Percentiles rank a stretch among this genome's conserved stretches.
These are phyloP conservation scores for Schizothorax lantsangensis DNA, from an alignment of 2,797 vertebrate genomes.

Conservation along the genomic window DNA sequence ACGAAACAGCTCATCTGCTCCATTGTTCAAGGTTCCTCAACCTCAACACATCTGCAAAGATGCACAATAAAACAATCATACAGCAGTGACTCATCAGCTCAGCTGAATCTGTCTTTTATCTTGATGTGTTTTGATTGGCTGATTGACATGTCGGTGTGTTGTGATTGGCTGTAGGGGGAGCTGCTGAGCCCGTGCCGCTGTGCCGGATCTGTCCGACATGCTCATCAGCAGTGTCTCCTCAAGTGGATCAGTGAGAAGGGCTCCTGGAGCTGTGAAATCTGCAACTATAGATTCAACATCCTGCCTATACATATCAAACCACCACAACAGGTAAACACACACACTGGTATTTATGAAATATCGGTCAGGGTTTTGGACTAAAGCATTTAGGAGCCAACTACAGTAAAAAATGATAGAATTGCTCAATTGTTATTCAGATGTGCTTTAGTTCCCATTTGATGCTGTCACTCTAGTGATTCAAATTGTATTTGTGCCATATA, in stretches of 20 bases:
- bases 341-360: background rate
- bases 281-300: slow-evolving; percentile 94
- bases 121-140: background rate
- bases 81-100: background rate
- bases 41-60: background rate
- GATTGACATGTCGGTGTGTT: background rate
- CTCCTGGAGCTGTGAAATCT: slow-evolving; percentile 95
- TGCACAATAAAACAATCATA: background rate
- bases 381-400: background rate
- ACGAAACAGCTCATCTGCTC: background rate
- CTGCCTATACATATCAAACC: slow-evolving; percentile 94
- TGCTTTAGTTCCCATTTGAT: background rate
- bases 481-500: background rate
- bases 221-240: slow-evolving; percentile 93
- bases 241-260: slow-evolving; percentile 97
- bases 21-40: background rate
- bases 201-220: slow-evolving; percentile 92
- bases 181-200: slow-evolving; percentile 93
- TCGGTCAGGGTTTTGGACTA: background rate
- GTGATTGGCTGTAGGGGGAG: slow-evolving; percentile 81
- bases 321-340: slow-evolving; percentile 87
- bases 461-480: background rate
- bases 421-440: background rate
- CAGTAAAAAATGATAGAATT: background rate
- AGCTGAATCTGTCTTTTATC: background rate